Base-by-base conservation (phyloP, 2,888 invertebrate species). In the Blastobasis adustella region DNA sequence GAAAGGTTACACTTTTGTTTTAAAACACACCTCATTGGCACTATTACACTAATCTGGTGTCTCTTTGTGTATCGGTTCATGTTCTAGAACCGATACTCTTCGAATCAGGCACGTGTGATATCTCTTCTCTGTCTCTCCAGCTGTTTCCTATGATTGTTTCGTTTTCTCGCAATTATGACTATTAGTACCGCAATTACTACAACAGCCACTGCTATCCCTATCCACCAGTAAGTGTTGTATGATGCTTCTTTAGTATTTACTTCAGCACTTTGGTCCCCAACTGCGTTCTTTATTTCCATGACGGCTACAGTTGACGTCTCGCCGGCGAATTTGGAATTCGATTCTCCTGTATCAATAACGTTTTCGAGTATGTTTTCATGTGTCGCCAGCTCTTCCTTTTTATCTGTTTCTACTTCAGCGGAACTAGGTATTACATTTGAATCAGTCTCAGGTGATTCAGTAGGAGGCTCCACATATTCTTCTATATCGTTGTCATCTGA, bases 21-120 rank as follows among this genome's bases (percentile, higher is more conserved):
- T 65, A 50, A 47, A 59, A 54, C 52, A 56, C 62, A 54, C 60
- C 48, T 54, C 59, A 71, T 80, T 82, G 76, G 79, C 82, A 83
- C 78, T 72, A 66, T 71, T 71, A 71, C 76, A 79, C 79, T 73
- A 74, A 63, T 60, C 59, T 66, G 58, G 61, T 68, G 62, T 73
- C 66, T 69, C 54, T 61, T 47, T 55, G 56, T 51, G 55, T 60
- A 81, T 81, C 87, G 86, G 81, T 62, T 71, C 81, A 59, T 54
- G 47, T 67, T 63, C 73, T 87, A 88, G 80, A 88, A 88, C 84
- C 88, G 88, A 83, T 88, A 88, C 66, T 88, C 88, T 68, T 88
- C 88, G 71, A 80, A 88, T 88, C 88, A 88, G 71, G 88, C 85
- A 62, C 72, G 73, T 54, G 85, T 62, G 54, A 76, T 79, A n/a